Evolutionary conservation across 2,113 vertebrate species (phyloP).

Genomic region (Oreochromis niloticus): DNA sequence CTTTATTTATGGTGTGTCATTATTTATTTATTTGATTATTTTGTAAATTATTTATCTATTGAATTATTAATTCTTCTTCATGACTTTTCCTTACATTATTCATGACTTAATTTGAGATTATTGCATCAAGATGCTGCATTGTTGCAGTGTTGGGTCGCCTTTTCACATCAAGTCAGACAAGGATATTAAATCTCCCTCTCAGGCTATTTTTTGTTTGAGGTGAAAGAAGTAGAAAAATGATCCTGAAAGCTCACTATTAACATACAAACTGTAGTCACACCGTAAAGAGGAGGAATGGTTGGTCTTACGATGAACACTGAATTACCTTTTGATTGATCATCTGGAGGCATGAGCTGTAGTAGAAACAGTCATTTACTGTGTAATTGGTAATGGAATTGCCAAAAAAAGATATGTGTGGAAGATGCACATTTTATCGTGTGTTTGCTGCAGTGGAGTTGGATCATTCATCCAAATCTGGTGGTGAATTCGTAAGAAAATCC

Average conservation of each 20-base stretch:
- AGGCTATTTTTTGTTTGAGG: constrained; percentile 55
- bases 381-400: not conserved
- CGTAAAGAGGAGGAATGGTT: constrained; percentile 33
- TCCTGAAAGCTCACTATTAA: constrained; percentile 51
- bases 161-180: constrained; percentile 79
- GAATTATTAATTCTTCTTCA: constrained; percentile 99
- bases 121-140: constrained; percentile 95
- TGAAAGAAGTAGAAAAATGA: constrained; percentile 61
- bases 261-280: constrained; percentile 37
- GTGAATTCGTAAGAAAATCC: not conserved
- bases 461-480: not conserved
- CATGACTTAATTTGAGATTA: constrained; percentile 99
- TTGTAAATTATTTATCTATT: constrained; percentile 99
- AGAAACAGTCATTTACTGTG: not conserved
- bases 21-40: constrained; percentile 99
- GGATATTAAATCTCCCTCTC: constrained; percentile 86
- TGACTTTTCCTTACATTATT: constrained; percentile 96
- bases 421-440: not conserved
- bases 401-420: not conserved
- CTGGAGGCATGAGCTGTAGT: not conserved
- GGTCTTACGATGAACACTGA: constrained; percentile 18
- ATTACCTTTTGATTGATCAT: constrained; percentile 36
- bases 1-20: constrained; percentile 96
- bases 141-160: constrained; percentile 89
- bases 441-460: not conserved